Conservation (phyloP, 2,888 invertebrate genomes). For the Napeogenes sylphis region DNA sequence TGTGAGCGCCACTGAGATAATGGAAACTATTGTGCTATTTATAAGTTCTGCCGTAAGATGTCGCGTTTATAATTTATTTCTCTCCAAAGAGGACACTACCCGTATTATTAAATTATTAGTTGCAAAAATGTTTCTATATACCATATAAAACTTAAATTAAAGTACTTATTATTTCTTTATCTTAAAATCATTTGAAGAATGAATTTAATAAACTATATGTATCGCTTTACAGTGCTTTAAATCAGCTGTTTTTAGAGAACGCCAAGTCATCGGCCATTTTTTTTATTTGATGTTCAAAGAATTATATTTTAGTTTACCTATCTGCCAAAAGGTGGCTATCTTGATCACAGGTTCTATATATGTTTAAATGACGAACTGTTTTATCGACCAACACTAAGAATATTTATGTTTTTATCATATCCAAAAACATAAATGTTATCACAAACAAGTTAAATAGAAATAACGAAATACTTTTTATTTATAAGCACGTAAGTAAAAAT, state of each 20-base stretch:
- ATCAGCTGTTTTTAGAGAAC: constrained; percentile 1
- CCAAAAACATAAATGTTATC: no score
- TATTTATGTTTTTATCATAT: background rate
- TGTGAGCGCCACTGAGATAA: constrained; percentile 67
- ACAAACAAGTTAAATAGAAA: background rate
- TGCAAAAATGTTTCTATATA: background rate
- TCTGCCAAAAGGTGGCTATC: background rate
- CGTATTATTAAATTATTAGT: background rate
- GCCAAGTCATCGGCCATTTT: background rate
- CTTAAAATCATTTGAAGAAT: background rate
- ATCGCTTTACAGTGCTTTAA: background rate
- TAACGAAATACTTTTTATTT: background rate
- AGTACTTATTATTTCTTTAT: background rate
- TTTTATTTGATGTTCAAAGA: background rate
- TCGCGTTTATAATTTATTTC: constrained; percentile 8
- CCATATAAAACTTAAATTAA: background rate
- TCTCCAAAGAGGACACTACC: constrained; percentile 10
- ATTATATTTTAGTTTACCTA: background rate
- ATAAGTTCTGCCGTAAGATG: constrained; percentile 21
- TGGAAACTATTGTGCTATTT: constrained; percentile 47
- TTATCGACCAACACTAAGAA: background rate
- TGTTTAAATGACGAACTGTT: background rate
- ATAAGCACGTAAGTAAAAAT: no score
- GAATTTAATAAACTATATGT: background rate
- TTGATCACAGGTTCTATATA: background rate